Conservation (phyloP, 1,140 invertebrate genomes). For the Colletes latitarsis region DNA sequence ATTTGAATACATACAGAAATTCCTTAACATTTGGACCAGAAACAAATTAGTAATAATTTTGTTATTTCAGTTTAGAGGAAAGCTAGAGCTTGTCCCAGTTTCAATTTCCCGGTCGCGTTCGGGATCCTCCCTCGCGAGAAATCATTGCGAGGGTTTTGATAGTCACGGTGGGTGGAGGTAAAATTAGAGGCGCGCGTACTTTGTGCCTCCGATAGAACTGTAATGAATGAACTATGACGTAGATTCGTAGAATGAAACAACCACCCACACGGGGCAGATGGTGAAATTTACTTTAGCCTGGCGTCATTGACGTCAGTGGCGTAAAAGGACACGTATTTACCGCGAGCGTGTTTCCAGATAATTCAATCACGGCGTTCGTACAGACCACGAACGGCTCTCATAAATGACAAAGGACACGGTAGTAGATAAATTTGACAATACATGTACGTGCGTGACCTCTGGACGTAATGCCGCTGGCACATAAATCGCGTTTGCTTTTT, state of each 20-base stretch:
- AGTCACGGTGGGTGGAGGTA: slow-evolving; percentile 6
- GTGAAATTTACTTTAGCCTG: slow-evolving; percentile 4
- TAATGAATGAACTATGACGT: slow-evolving; percentile 47
- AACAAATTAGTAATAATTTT: too few relatives aligned
- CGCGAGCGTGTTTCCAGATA: not conserved
- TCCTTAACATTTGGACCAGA: too few relatives aligned
- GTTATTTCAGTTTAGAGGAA: too few relatives aligned
- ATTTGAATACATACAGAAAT: too few relatives aligned
- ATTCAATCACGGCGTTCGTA: not conserved
- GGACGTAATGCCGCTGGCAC: not conserved
- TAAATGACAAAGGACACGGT: slow-evolving; percentile 7
- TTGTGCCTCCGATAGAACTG: slow-evolving; percentile 19
- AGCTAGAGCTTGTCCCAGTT: too few relatives aligned
- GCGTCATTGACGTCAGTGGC: slow-evolving; percentile 35
- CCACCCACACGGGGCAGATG: slow-evolving; percentile 13
- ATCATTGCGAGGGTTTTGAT: not conserved
- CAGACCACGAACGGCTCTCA: not conserved
- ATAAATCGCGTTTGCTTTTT: not conserved
- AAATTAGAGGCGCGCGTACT: slow-evolving; percentile 33
- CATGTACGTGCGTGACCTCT: not conserved
- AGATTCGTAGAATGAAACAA: slow-evolving; percentile 26
- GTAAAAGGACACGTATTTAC: slow-evolving; percentile 40
- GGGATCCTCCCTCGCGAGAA: not conserved
- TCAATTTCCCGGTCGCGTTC: too few relatives aligned
- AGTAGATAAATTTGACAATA: not conserved